Percentiles rank a stretch among this genome's conserved stretches.
phyloP scores from a whole-genome alignment of 2,888 invertebrate species.

The Chymomyza procnemis region DNA sequence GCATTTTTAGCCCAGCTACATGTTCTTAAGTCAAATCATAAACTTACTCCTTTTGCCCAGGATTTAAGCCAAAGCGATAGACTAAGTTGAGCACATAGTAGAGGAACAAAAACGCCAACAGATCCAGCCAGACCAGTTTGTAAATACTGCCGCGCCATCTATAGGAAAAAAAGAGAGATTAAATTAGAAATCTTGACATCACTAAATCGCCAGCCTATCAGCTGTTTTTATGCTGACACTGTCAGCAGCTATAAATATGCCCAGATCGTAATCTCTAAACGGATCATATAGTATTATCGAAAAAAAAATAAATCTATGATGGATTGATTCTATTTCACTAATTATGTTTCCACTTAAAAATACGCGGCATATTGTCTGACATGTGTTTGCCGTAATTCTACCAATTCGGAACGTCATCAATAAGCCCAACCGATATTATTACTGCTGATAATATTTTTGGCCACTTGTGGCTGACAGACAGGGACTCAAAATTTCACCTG shows the following conservation, averaged over 20 bases:
- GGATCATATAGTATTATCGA: neutral
- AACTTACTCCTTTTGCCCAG: conserved; percentile 84
- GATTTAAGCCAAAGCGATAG: conserved; percentile 86
- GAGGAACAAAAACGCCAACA: conserved; percentile 86
- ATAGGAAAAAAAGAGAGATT: conserved; percentile 73
- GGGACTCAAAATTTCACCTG: conserved; percentile 17
- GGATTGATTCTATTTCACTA: neutral
- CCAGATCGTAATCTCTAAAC: neutral
- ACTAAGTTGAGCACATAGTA: conserved; percentile 89
- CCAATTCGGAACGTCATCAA: conserved; percentile 38
- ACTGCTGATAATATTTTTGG: conserved; percentile 21
- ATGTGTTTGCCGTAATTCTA: conserved; percentile 17
- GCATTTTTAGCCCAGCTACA: too few relatives aligned
- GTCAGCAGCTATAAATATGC: neutral
- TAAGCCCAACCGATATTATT: conserved; percentile 1
- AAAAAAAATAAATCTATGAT: neutral
- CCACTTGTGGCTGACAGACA: conserved; percentile 32
- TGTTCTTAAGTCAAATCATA: too few relatives aligned
- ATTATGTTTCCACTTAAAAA: neutral
- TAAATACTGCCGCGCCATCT: conserved; percentile 97
- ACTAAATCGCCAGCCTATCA: neutral
- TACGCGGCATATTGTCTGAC: conserved; percentile 40
- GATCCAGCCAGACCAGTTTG: conserved; percentile 94
- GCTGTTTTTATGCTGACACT: neutral
- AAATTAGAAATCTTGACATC: neutral